phyloP scores from a whole-genome alignment of 1,140 invertebrate genomes.

The Lordiphosa mommai region DNA sequence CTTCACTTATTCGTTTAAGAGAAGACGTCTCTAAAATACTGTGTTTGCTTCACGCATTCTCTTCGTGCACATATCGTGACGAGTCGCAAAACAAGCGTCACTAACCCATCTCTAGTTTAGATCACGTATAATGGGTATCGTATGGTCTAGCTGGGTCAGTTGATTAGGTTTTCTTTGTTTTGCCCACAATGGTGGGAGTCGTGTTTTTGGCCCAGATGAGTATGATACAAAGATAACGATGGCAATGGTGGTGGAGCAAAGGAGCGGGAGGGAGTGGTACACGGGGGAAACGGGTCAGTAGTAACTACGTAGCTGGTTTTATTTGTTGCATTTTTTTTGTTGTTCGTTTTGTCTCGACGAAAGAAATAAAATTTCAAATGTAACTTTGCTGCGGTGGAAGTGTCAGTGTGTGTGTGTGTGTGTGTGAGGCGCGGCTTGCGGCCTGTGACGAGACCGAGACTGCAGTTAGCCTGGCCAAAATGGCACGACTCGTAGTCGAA shows the following conservation, averaged over 20 bases:
- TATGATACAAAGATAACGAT: slow-evolving; percentile 28
- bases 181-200: too few relatives aligned
- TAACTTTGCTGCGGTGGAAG: slow-evolving; percentile 35
- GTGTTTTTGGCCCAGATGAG: too few relatives aligned
- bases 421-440: slow-evolving; percentile 4
- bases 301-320: slow-evolving; percentile 30
- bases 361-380: slow-evolving; percentile 63
- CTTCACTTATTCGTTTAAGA: too few relatives aligned
- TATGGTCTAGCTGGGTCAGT: neutral
- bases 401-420: slow-evolving; percentile 17
- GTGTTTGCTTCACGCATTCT: too few relatives aligned
- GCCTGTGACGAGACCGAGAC: slow-evolving; percentile 17
- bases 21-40: too few relatives aligned
- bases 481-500: neutral
- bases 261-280: neutral
- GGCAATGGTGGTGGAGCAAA: neutral
- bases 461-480: slow-evolving; percentile 14
- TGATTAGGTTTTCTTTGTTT: too few relatives aligned
- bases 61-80: too few relatives aligned
- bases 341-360: slow-evolving; percentile 6
- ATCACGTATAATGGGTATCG: too few relatives aligned
- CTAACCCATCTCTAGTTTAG: too few relatives aligned
- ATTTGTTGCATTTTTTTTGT: slow-evolving; percentile 55
- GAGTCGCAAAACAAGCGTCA: too few relatives aligned
- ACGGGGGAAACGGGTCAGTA: neutral